phyloP scores from a whole-genome alignment of 2,888 invertebrate species.

The Scaptomyza polygonia region DNA sequence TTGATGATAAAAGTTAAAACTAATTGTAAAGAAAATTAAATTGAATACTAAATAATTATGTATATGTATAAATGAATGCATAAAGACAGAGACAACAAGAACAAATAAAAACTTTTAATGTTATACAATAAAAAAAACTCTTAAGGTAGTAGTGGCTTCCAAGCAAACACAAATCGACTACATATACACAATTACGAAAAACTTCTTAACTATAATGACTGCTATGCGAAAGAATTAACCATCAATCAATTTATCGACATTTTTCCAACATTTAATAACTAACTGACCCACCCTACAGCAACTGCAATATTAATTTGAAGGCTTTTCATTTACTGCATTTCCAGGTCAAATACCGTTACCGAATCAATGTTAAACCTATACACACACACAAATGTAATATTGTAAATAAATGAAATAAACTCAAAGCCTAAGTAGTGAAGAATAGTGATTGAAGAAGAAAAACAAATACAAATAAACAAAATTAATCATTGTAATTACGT shows the following conservation, averaged over 20 bases:
- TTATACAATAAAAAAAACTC: slow-evolving; percentile 42
- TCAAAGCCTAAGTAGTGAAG: slow-evolving; percentile 60
- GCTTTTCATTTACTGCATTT: slow-evolving; percentile 32
- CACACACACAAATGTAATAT: slow-evolving; percentile 32
- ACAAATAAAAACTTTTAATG: slow-evolving; percentile 57
- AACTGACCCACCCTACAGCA: slow-evolving; percentile 42
- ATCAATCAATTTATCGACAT: slow-evolving; percentile 26
- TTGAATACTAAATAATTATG: not conserved
- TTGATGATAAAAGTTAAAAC: slow-evolving; percentile 48
- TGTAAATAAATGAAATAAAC: slow-evolving; percentile 59
- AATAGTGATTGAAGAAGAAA: slow-evolving; percentile 23
- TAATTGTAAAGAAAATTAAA: slow-evolving; percentile 65
- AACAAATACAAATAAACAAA: slow-evolving; percentile 42
- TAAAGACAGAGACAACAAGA: slow-evolving; percentile 20
- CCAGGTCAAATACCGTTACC: slow-evolving; percentile 55
- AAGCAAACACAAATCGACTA: slow-evolving; percentile 17
- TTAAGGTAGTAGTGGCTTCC: slow-evolving; percentile 34
- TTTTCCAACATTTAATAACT: slow-evolving; percentile 25
- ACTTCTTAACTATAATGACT: slow-evolving; percentile 63
- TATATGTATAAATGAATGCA: not conserved
- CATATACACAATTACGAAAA: slow-evolving; percentile 10
- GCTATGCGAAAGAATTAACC: slow-evolving; percentile 34
- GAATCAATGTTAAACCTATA: slow-evolving; percentile 50
- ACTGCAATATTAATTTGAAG: slow-evolving; percentile 40
- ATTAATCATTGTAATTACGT: slow-evolving; percentile 73